Conservation (phyloP, 2,797 vertebrate species). For the Diplodus puntazzo region DNA sequence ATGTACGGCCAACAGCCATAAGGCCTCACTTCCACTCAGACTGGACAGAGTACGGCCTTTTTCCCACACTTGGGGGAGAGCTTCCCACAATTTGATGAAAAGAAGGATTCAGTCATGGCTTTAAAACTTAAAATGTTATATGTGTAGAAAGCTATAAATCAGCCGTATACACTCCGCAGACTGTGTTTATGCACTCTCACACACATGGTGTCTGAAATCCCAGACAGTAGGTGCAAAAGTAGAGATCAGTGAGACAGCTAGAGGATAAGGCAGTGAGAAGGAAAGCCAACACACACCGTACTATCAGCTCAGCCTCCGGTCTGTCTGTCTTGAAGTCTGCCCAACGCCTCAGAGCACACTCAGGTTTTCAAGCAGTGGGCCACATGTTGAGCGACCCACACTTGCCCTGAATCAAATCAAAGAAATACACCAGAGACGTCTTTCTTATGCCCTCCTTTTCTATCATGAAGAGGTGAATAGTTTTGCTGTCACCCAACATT, state of each 20-base stretch:
- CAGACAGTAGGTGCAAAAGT: conserved; percentile 44
- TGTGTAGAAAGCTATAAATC: conserved; percentile 56
- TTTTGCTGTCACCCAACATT: conserved; percentile 12
- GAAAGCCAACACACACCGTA: conserved; percentile 24
- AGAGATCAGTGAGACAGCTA: conserved; percentile 23
- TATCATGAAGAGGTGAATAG: conserved; percentile 5
- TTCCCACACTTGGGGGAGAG: conserved; percentile 65
- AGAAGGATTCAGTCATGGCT: conserved; percentile 39
- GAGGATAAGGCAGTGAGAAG: conserved; percentile 37
- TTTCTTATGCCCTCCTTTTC: conserved; percentile 11
- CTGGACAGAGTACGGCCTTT: conserved; percentile 30
- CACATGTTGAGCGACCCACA: conserved; percentile 23
- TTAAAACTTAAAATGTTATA: conserved; percentile 57
- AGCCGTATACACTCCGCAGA: conserved; percentile 11
- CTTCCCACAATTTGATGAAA: conserved; percentile 60
- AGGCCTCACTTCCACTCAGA: conserved; percentile 39
- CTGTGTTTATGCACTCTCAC: background rate
- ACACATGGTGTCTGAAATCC: conserved; percentile 24
- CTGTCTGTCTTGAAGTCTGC: conserved; percentile 39
- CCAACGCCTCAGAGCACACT: conserved; percentile 21
- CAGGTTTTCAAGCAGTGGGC: conserved; percentile 21
- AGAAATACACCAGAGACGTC: conserved; percentile 14
- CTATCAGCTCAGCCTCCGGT: conserved; percentile 49
- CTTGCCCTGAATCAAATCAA: background rate
- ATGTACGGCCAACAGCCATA: conserved; percentile 65